These are phyloP conservation scores for Chlorodrepanis virens DNA, from an alignment of 2,113 vertebrate genomes.

Conservation along the genomic window DNA sequence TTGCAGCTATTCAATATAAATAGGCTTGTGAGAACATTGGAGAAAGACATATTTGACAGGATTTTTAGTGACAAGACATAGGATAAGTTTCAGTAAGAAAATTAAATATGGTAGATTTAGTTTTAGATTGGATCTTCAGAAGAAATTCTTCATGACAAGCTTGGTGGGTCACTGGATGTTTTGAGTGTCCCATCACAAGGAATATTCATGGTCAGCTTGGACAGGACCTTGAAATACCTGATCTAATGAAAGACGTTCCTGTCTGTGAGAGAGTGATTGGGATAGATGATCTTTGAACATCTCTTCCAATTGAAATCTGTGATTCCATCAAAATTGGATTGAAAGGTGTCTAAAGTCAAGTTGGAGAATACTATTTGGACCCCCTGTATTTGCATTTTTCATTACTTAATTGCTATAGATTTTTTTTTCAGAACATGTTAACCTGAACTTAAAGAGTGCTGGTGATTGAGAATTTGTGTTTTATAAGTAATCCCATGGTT, in stretches of 20 bases:
- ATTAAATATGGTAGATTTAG: background rate
- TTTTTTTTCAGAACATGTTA: background rate
- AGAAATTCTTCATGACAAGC: background rate
- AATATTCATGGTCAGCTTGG: accelerated
- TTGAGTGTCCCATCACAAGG: accelerated
- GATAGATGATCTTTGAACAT: background rate
- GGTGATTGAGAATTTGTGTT: background rate
- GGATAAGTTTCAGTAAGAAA: background rate
- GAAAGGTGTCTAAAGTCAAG: background rate
- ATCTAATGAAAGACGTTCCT: background rate
- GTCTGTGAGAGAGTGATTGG: accelerated
- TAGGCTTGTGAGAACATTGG: accelerated
- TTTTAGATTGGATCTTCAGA: background rate
- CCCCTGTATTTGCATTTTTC: background rate
- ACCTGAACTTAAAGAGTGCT: background rate
- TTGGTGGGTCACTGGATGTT: background rate
- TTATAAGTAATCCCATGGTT: background rate
- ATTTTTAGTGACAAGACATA: background rate
- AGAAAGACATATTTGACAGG: background rate
- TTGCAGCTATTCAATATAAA: background rate
- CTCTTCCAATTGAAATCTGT: background rate
- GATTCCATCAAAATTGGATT: background rate
- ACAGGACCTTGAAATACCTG: background rate
- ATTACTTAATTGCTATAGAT: background rate
- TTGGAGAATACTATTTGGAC: background rate